Conservation (phyloP, 2,113 vertebrate genomes). For the Trochalopteron elliotii region DNA sequence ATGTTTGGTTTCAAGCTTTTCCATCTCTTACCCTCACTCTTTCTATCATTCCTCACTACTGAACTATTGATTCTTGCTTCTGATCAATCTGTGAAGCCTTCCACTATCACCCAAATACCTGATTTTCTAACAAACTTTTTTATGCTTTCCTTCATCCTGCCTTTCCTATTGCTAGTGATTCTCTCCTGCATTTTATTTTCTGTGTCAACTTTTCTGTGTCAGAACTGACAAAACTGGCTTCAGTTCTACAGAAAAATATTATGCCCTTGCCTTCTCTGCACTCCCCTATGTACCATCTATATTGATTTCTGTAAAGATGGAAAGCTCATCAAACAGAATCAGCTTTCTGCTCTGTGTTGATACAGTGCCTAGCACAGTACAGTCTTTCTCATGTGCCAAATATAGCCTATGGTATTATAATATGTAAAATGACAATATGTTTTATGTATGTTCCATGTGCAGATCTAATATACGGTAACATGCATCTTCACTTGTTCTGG, state of each 20-base stretch:
- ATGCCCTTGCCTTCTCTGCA: neutral
- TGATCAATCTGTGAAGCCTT: neutral
- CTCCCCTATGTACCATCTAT: neutral
- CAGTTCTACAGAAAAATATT: neutral
- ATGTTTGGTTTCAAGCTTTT: neutral
- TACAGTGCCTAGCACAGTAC: neutral
- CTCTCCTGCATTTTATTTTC: neutral
- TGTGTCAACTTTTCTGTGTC: neutral
- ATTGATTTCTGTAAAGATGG: neutral
- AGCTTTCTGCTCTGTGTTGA: neutral
- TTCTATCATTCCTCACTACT: neutral
- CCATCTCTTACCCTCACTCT: neutral
- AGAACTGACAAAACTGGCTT: neutral
- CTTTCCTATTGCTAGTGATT: neutral
- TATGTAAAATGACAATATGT: fast-evolving
- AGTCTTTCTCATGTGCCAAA: neutral
- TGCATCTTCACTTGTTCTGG: neutral
- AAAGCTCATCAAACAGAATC: neutral
- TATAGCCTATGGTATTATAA: neutral
- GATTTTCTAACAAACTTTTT: neutral
- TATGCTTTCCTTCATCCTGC: neutral
- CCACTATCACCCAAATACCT: neutral
- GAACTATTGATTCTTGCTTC: neutral
- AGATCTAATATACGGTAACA: neutral
- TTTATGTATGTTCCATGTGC: neutral